Evolutionary conservation across 2,113 vertebrate genomes (phyloP), one percentile per base, ranked within the genome.

Genomic region (Paratilapia polleni): DNA sequence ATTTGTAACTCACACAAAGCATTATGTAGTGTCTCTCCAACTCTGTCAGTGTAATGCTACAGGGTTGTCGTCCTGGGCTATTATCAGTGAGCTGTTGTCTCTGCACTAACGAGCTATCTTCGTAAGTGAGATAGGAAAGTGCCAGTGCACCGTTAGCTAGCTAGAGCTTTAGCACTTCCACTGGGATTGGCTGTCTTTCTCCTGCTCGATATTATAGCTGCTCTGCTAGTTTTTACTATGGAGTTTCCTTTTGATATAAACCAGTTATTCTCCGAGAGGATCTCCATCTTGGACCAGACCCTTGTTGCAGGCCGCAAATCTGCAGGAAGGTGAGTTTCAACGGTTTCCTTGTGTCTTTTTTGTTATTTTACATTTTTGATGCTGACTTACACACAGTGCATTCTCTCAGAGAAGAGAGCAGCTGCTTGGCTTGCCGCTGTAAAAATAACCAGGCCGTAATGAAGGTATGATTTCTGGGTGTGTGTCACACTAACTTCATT

Each of bases 161-260:
- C 76, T 57, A 15, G 78, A 47, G 43, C 43, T 15, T 47, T 47
- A n/a, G 66, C 34, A 26, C 82, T 31, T 43, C 28, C 41, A 3
- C 15, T 36, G 43, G 28, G n/a, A 4, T 52, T 47, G 10, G 11
- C 49, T 77, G 4, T 54, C 1, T 57, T 47, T 54, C 38, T 11
- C 7, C 26, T 76, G 31, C 2, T 28, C 19, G 43, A 26, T 13
- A 43, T 26, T n/a, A 13, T 9, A 43, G 62, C 63, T 43, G 17
- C 13, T 3, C 41, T 60, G 17, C 19, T 36, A 7, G n/a, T 60
- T 54, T 58, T 24, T 26, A 93, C 89, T 11, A 96, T 96, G 96
- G 95, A 96, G 76, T 96, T 95, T 85, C 87, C 92, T 28, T 96
- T 95, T 89, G 94, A 95, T 70, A 82, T 96, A 12, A 95, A 95